Evolutionary conservation across 2,888 invertebrate genomes (phyloP).

Genomic region (Tetanocera ferruginea): DNA sequence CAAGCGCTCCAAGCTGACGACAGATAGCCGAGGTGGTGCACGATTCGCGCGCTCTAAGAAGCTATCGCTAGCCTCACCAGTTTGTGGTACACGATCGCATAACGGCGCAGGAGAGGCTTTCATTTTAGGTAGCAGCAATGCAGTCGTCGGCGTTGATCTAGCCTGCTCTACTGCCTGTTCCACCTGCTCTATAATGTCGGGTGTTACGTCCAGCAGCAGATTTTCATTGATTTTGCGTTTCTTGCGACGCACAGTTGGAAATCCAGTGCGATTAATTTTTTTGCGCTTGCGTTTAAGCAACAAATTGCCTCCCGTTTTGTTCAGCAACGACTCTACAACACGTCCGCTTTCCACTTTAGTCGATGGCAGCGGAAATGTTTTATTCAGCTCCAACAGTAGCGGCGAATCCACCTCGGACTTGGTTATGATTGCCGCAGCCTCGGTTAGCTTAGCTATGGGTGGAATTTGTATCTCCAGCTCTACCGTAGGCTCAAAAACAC

Average conservation of each 20-base stretch:
- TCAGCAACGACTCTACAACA: slow-evolving; percentile 66
- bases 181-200: slow-evolving; percentile 38
- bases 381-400: slow-evolving; percentile 62
- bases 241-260: slow-evolving; percentile 86
- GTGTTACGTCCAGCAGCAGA: slow-evolving; percentile 41
- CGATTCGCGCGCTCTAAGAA: slow-evolving; percentile 74
- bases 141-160: slow-evolving; percentile 28
- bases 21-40: slow-evolving; percentile 74
- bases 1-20: slow-evolving; percentile 75
- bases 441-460: slow-evolving; percentile 72
- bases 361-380: slow-evolving; percentile 50
- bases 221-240: slow-evolving; percentile 74
- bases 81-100: slow-evolving; percentile 79
- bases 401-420: slow-evolving; percentile 69
- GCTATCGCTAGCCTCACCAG: slow-evolving; percentile 77
- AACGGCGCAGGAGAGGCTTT: slow-evolving; percentile 31
- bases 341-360: slow-evolving; percentile 56
- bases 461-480: slow-evolving; percentile 79
- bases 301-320: slow-evolving; percentile 65
- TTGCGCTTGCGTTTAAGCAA: slow-evolving; percentile 77
- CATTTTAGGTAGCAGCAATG: background rate
- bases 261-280: slow-evolving; percentile 88
- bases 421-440: slow-evolving; percentile 69
- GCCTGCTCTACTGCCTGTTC: background rate
- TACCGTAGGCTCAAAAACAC: slow-evolving; percentile 79